Conservation (phyloP, 2,113 vertebrate genomes). For the Chrysochloris asiatica region DNA sequence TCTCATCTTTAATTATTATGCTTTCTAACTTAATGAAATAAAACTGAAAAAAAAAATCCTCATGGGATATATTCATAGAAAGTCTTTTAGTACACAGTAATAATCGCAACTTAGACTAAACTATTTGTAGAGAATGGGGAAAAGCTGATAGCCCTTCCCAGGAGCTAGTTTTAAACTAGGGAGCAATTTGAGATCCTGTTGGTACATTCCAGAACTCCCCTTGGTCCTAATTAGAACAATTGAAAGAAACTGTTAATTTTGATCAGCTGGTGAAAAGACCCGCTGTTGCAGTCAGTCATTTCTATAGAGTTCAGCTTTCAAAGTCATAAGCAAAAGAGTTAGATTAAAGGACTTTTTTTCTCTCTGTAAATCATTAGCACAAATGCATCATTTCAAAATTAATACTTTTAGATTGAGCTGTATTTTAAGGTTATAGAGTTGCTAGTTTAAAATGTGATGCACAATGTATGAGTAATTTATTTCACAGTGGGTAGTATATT, state of each 20-base stretch:
- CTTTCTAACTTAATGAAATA: slow-evolving; percentile 68
- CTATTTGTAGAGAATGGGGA: slow-evolving; percentile 69
- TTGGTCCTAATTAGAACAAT: slow-evolving; percentile 85
- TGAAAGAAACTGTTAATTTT: slow-evolving; percentile 87
- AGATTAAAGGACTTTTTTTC: slow-evolving; percentile 75
- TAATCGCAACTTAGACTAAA: slow-evolving; percentile 79
- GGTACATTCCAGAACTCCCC: slow-evolving; percentile 86
- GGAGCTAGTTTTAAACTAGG: slow-evolving; percentile 67
- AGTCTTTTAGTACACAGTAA: slow-evolving; percentile 52
- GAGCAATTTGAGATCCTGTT: slow-evolving; percentile 81
- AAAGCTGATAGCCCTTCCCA: slow-evolving; percentile 69
- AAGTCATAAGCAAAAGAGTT: slow-evolving; percentile 68
- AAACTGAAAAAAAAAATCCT: slow-evolving; percentile 37
- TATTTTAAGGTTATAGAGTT: slow-evolving; percentile 79
- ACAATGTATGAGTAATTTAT: slow-evolving; percentile 69
- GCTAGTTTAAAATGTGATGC: slow-evolving; percentile 74
- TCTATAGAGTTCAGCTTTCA: slow-evolving; percentile 80
- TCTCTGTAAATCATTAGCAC: slow-evolving; percentile 79
- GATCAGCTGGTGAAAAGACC: slow-evolving; percentile 80
- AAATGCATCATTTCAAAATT: slow-evolving; percentile 82
- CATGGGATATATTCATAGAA: slow-evolving; percentile 36
- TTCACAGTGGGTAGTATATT: slow-evolving; percentile 70
- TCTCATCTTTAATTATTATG: slow-evolving; percentile 49
- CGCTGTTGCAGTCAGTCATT: slow-evolving; percentile 80
- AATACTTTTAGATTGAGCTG: slow-evolving; percentile 77